Evolutionary conservation across 2,888 invertebrate species (phyloP).

Genomic region (Sinohyriopsis cumingii): DNA sequence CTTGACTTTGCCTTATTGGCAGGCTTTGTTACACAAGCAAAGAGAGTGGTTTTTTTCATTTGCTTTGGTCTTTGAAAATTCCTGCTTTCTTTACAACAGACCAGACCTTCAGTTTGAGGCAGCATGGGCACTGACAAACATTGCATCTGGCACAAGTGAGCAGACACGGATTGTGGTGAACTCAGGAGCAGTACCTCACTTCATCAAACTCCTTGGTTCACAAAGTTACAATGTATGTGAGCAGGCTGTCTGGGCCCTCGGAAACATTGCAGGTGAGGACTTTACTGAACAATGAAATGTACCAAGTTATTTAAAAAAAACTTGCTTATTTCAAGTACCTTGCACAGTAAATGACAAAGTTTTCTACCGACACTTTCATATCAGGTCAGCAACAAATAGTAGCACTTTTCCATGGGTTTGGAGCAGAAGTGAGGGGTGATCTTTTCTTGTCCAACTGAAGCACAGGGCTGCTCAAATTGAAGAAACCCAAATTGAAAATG

Average conservation of each 20-base stretch:
- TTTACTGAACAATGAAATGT: neutral
- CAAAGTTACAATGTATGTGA: conserved; percentile 79
- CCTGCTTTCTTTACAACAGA: conserved; percentile 42
- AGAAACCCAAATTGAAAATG: too few relatives aligned
- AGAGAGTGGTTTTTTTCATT: too few relatives aligned
- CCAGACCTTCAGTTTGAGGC: conserved; percentile 86
- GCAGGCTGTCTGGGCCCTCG: conserved; percentile 94
- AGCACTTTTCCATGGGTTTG: too few relatives aligned
- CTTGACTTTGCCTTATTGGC: neutral
- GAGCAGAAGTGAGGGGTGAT: too few relatives aligned
- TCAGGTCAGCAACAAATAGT: too few relatives aligned
- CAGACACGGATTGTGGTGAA: conserved; percentile 92
- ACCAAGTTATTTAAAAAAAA: too few relatives aligned
- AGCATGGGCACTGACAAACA: conserved; percentile 97
- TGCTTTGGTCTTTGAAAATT: too few relatives aligned
- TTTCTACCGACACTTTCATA: too few relatives aligned
- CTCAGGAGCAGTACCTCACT: conserved; percentile 87
- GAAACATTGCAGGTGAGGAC: conserved; percentile 92
- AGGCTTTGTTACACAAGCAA: neutral
- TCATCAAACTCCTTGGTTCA: conserved; percentile 82
- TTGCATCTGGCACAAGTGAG: conserved; percentile 93
- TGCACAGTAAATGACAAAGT: too few relatives aligned
- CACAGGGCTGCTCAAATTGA: too few relatives aligned
- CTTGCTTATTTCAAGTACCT: too few relatives aligned
- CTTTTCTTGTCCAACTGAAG: too few relatives aligned